These are phyloP conservation scores for Prietella phreatophila DNA, from an alignment of 2,113 vertebrate genomes.

Conservation along the genomic window DNA sequence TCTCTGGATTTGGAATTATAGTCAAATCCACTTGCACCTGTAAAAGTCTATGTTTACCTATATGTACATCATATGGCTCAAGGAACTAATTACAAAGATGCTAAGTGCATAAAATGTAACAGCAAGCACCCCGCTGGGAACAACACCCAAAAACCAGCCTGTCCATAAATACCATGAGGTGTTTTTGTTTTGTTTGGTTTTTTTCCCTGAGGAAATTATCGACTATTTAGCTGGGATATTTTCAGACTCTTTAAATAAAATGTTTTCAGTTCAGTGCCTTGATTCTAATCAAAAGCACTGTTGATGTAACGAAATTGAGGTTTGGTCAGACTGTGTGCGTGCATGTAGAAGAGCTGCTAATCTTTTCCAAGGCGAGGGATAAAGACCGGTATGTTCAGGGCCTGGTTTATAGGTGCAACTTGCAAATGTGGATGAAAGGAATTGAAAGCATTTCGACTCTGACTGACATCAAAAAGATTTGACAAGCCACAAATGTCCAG, in stretches of 20 bases:
- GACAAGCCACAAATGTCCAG: conserved; percentile 26
- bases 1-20: background rate
- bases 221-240: conserved; percentile 38
- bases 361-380: conserved; percentile 19
- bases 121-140: conserved; percentile 30
- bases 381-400: background rate
- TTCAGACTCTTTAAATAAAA: conserved; percentile 25
- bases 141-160: conserved; percentile 27
- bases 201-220: conserved; percentile 45
- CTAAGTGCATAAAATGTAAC: conserved; percentile 23
- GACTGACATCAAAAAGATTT: conserved; percentile 11
- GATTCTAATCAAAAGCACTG: conserved; percentile 36
- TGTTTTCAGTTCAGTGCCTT: conserved; percentile 34
- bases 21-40: background rate
- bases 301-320: background rate
- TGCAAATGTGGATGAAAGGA: conserved; percentile 27
- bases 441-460: background rate
- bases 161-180: conserved; percentile 47
- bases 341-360: conserved; percentile 13
- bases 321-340: conserved; percentile 25
- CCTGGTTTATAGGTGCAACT: conserved; percentile 12
- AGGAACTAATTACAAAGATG: conserved; percentile 43
- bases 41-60: background rate
- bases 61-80: background rate
- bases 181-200: no score